Evolutionary conservation across 1,140 invertebrate species (phyloP), one percentile per base, ranked within the genome.

Genomic region (Druon quercuslanigerum): DNA sequence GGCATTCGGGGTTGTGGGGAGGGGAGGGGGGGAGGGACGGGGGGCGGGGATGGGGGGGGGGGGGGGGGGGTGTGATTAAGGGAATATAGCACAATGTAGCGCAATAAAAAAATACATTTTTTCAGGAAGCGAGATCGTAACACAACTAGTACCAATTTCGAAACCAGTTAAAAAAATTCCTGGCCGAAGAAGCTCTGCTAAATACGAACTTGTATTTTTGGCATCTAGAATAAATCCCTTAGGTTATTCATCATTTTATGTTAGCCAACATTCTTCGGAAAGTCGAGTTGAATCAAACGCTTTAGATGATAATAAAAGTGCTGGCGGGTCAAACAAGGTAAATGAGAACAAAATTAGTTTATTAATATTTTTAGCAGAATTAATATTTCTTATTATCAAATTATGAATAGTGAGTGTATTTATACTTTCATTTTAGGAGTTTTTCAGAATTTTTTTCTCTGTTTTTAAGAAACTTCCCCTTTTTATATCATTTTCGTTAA

Each of bases 171-270:
- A 92, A 51, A 91, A 92, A 25, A 91, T 96, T 2, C 94, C 94
- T 0, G 95, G 95, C 1, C 91, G 96, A 72, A 84, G 81, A 0
- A 95, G 94, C 72, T 87, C 79, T 2, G 94, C 95, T 0, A 91
- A 88, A 9, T 90, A 92, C 57, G 95, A 96, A 78, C 86, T 96
- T 0, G 90, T 95, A 19, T 96, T 96, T 86, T 82, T 93, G 72
- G 94, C 94, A 6, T 83, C 88, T 56, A 89, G 93, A 54, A 83
- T 96, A 0, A 95, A 95, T 9, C 89, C 95, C 0, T 78, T 96
- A 20, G 95, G 95, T 0, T 95, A 93, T 81, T 92, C 93, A 13
- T 93, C 94, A 0, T 96, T 92, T 82, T 93, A 92, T 56, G 89
- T 96, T 0, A 84, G 85, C 12, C 83, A 88, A 81, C 88, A 84